Conservation (phyloP, 2,113 vertebrate species). For the Takifugu bimaculatus region DNA sequence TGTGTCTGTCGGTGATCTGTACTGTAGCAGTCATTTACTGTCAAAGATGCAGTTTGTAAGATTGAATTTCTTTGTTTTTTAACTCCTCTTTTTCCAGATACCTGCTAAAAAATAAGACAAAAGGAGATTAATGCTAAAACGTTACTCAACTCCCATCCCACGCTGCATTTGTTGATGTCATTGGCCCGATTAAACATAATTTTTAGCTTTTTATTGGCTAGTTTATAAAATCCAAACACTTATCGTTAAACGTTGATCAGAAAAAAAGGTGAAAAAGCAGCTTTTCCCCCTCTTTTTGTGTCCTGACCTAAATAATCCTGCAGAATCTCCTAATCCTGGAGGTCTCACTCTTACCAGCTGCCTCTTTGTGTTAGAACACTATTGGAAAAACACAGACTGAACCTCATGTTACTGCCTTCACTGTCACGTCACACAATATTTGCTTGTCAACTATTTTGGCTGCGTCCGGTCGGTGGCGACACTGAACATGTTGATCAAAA, state of each 20-base stretch:
- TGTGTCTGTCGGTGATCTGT: conserved; percentile 57
- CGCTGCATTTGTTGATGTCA: no score
- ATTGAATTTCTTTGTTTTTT: conserved; percentile 25
- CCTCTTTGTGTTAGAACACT: conserved; percentile 53
- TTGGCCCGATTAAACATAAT: no score
- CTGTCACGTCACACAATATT: conserved; percentile 55
- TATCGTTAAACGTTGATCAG: no score
- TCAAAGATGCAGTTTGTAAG: conserved; percentile 57
- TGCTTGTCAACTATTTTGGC: conserved; percentile 21
- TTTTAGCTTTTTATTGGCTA: no score
- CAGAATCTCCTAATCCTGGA: background rate
- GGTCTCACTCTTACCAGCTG: conserved; percentile 46
- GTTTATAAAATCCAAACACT: no score
- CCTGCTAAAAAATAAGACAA: background rate
- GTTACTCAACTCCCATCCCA: no score
- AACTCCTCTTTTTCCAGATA: conserved; percentile 12
- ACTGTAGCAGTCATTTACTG: conserved; percentile 57
- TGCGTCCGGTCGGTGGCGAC: conserved; percentile 42
- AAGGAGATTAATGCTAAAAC: no score
- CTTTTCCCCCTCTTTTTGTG: background rate
- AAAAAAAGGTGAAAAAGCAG: no score
- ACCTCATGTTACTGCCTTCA: conserved; percentile 49
- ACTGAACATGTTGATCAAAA: conserved; percentile 58
- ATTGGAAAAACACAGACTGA: conserved; percentile 33
- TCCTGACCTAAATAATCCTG: background rate